These are phyloP conservation scores for Chironomus striatipennis DNA, from an alignment of 1,140 invertebrate species.

Conservation along the genomic window DNA sequence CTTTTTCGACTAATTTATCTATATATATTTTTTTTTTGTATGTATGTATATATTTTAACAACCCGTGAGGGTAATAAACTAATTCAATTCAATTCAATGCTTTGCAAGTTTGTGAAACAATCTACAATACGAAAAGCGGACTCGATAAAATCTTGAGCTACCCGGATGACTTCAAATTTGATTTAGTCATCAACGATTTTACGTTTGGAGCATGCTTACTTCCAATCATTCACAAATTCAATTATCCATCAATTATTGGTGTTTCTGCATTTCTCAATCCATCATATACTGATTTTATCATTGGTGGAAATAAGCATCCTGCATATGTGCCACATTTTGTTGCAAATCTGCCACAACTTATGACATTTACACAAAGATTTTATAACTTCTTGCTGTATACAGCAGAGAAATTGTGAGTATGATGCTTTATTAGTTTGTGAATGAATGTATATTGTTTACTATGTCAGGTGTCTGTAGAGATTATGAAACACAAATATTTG, in stretches of 20 bases:
- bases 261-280: slow-evolving; percentile 26
- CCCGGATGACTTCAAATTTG: slow-evolving; percentile 31
- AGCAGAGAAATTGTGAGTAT: background rate
- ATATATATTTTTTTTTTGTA: no score
- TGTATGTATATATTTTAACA: no score
- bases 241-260: slow-evolving; percentile 29
- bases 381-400: background rate
- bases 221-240: slow-evolving; percentile 28
- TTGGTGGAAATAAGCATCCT: slow-evolving; percentile 25
- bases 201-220: slow-evolving; percentile 30
- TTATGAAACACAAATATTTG: no score
- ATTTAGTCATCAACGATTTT: slow-evolving; percentile 32
- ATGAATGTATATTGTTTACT: no score
- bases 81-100: no score
- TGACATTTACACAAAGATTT: background rate
- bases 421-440: no score
- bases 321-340: slow-evolving; percentile 21
- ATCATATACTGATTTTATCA: background rate
- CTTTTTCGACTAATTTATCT: no score
- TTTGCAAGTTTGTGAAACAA: background rate
- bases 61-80: no score
- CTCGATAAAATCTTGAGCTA: slow-evolving; percentile 27
- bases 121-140: slow-evolving; percentile 26
- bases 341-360: background rate
- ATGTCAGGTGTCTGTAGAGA: no score